Percentiles rank a stretch among this genome's conserved stretches.
Evolutionary conservation across 2,888 invertebrate genomes (phyloP).

Genomic region (Pedicia rivosa): DNA sequence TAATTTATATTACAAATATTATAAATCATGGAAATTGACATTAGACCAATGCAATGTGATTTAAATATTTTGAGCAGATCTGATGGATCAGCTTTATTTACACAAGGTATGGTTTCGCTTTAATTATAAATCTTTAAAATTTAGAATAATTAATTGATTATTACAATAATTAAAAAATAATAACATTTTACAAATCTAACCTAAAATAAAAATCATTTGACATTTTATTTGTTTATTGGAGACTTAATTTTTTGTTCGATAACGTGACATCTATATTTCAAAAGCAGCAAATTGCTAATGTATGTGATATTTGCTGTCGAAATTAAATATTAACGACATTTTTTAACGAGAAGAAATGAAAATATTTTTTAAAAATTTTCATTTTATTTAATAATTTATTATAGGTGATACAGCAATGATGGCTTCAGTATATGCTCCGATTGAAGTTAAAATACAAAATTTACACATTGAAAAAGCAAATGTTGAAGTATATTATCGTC

Average conservation of each 20-base stretch:
- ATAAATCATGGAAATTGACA: neutral
- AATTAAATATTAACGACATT: no score
- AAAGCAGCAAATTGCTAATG: no score
- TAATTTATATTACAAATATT: no score
- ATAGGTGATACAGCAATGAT: slow-evolving; percentile 62
- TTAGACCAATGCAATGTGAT: slow-evolving; percentile 44
- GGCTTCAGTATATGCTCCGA: slow-evolving; percentile 67
- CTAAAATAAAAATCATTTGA: no score
- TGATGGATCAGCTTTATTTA: slow-evolving; percentile 62
- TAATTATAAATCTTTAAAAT: no score
- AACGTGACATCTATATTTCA: no score
- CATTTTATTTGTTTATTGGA: no score
- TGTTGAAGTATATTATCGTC: slow-evolving; percentile 62
- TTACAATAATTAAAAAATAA: no score
- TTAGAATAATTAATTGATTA: no score
- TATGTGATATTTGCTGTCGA: no score
- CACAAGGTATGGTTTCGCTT: slow-evolving; percentile 65
- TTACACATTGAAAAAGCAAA: slow-evolving; percentile 60
- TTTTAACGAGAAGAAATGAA: neutral
- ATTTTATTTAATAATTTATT: neutral
- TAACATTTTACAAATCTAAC: no score
- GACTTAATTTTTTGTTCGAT: no score
- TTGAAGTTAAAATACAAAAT: slow-evolving; percentile 60
- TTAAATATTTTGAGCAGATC: slow-evolving; percentile 54
- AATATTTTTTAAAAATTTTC: slow-evolving; percentile 4